Percentiles rank a stretch among this genome's conserved stretches.
These are phyloP conservation scores for Timema cristinae DNA, from an alignment of 2,888 invertebrate species.

Conservation along the genomic window DNA sequence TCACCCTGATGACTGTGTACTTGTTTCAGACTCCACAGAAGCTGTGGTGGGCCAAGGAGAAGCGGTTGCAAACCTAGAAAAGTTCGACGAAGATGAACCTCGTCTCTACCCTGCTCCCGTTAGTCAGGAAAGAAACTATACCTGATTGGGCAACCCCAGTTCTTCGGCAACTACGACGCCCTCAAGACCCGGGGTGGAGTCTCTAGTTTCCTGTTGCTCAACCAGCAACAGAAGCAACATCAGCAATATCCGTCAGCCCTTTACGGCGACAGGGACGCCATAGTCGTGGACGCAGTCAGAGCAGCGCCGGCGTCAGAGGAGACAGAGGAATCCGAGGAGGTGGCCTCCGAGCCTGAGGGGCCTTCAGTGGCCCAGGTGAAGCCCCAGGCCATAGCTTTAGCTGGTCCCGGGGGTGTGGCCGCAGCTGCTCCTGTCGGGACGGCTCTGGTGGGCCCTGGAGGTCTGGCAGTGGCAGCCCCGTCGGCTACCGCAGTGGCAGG, in stretches of 20 bases:
- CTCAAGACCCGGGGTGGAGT: conserved; percentile 22
- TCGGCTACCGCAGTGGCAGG: conserved; percentile 52
- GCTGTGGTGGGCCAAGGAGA: conserved; percentile 23
- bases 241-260: background rate
- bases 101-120: background rate
- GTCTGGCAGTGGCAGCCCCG: conserved; percentile 49
- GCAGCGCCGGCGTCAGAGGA: conserved; percentile 10
- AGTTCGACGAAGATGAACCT: conserved; percentile 22
- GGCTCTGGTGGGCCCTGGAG: conserved; percentile 50
- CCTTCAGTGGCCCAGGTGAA: conserved; percentile 45
- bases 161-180: conserved; percentile 36
- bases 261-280: conserved; percentile 15
- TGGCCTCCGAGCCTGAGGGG: conserved; percentile 34
- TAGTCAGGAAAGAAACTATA: conserved; percentile 39
- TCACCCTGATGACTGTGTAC: background rate
- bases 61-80: conserved; percentile 23
- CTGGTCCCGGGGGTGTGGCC: conserved; percentile 50
- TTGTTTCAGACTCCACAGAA: conserved; percentile 13
- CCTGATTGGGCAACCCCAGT: conserved; percentile 52
- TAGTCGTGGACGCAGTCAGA: conserved; percentile 17
- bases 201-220: conserved; percentile 58
- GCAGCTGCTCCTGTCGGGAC: conserved; percentile 49
- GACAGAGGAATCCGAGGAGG: conserved; percentile 31
- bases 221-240: conserved; percentile 12
- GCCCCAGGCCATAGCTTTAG: conserved; percentile 49